These are phyloP conservation scores for Idaea aversata DNA, from an alignment of 2,888 invertebrate species.

Conservation along the genomic window DNA sequence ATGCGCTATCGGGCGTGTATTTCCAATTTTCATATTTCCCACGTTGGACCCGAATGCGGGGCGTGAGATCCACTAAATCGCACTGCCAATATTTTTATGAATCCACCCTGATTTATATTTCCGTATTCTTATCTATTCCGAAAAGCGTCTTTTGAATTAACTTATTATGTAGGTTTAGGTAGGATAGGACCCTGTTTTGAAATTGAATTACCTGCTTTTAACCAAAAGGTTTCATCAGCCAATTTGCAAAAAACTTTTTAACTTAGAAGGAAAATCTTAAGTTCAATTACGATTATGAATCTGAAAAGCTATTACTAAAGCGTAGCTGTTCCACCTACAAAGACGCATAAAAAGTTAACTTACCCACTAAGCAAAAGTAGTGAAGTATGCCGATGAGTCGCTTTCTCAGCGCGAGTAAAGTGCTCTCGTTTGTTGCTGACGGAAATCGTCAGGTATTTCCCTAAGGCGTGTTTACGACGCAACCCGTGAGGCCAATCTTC, in stretches of 20 bases:
- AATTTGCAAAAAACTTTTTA: too few species aligned
- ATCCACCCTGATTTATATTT: constrained; percentile 59
- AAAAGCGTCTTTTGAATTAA: neutral
- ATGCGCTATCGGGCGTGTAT: constrained; percentile 53
- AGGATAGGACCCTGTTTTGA: neutral
- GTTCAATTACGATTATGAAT: constrained; percentile 30
- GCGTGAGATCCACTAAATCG: constrained; percentile 61
- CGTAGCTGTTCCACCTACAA: constrained; percentile 34
- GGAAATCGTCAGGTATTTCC: constrained; percentile 54
- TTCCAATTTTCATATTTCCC: constrained; percentile 78
- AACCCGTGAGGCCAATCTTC: constrained; percentile 48
- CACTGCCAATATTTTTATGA: constrained; percentile 65
- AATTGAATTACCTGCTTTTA: neutral
- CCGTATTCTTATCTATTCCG: constrained; percentile 17
- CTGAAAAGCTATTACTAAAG: constrained; percentile 24
- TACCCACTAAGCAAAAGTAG: constrained; percentile 42
- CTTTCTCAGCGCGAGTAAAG: constrained; percentile 53
- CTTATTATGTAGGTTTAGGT: neutral
- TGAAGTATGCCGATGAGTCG: constrained; percentile 41
- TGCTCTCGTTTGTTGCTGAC: constrained; percentile 33
- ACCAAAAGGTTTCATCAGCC: too few species aligned
- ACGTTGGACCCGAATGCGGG: constrained; percentile 41
- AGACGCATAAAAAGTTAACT: constrained; percentile 41
- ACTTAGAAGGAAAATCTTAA: constrained; percentile 16
- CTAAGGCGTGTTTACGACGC: constrained; percentile 62